Percentiles rank a stretch among this genome's conserved stretches.
Conservation (phyloP, 1,140 invertebrate species). For the Trypoxylus dichotomus region DNA sequence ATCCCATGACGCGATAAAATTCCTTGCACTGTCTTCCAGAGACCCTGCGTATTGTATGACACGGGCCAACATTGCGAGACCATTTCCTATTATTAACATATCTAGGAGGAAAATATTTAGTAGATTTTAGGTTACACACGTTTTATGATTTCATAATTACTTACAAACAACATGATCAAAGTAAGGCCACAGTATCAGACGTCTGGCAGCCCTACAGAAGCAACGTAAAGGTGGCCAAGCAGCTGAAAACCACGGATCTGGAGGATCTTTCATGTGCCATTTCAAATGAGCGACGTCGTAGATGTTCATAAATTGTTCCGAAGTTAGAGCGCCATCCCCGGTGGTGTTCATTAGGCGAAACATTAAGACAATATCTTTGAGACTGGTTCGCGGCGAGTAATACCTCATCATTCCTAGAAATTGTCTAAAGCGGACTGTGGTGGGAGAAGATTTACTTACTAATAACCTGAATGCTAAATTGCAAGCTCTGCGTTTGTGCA, state of each 20-base stretch:
- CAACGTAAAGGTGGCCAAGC: slow-evolving; percentile 64
- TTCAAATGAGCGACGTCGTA: slow-evolving; percentile 74
- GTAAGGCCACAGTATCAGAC: slow-evolving; percentile 68
- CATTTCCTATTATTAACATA: slow-evolving; percentile 68
- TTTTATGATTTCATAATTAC: slow-evolving; percentile 49
- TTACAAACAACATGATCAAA: slow-evolving; percentile 76
- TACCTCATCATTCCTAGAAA: slow-evolving; percentile 82
- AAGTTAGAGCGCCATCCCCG: slow-evolving; percentile 64
- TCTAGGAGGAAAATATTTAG: slow-evolving; percentile 54
- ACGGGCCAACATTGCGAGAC: slow-evolving; percentile 68
- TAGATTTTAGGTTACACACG: no score
- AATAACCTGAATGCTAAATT: slow-evolving; percentile 80
- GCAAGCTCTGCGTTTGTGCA: slow-evolving; percentile 83
- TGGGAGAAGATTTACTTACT: slow-evolving; percentile 71
- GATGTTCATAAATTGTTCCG: slow-evolving; percentile 77
- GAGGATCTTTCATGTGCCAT: slow-evolving; percentile 71
- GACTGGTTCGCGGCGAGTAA: slow-evolving; percentile 75
- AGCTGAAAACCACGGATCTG: slow-evolving; percentile 71
- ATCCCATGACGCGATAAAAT: slow-evolving; percentile 74
- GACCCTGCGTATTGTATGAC: slow-evolving; percentile 55
- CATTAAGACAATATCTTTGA: slow-evolving; percentile 77
- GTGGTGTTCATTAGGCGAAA: slow-evolving; percentile 79
- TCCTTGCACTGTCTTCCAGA: slow-evolving; percentile 61
- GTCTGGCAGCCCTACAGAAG: slow-evolving; percentile 63
- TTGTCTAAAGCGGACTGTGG: slow-evolving; percentile 71